Conservation (phyloP, 92 coral and sea anemone species). For the Epizoanthus stellaris region DNA sequence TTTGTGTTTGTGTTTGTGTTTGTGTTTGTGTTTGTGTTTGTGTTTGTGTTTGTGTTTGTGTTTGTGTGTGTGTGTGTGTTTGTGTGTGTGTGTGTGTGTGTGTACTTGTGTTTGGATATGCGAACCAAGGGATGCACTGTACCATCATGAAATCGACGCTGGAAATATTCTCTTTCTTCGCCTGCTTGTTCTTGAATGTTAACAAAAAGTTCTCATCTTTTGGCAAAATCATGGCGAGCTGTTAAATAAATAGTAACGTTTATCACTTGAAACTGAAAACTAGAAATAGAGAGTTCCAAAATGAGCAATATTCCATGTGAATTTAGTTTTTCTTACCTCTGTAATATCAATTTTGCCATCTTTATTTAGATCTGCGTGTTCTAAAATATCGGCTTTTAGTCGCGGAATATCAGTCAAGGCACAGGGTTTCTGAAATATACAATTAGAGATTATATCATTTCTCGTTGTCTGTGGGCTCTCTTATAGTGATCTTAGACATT, state of each 20-base stretch:
- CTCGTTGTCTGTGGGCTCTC: too few species aligned
- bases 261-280: not conserved
- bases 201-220: slow-evolving; percentile 33
- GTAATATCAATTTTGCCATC: slow-evolving; percentile 41
- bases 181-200: slow-evolving; percentile 14
- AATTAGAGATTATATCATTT: too few species aligned
- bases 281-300: not conserved
- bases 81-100: too few species aligned
- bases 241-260: not conserved
- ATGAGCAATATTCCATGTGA: not conserved
- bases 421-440: not conserved
- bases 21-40: too few species aligned
- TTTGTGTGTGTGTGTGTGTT: too few species aligned
- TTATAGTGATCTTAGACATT: too few species aligned
- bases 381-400: slow-evolving; percentile 9
- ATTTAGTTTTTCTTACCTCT: not conserved
- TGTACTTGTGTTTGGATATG: not conserved
- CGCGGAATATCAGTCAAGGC: slow-evolving; percentile 1
- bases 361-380: slow-evolving; percentile 34
- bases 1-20: too few species aligned
- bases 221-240: slow-evolving; percentile 41
- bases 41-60: too few species aligned
- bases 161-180: slow-evolving; percentile 17
- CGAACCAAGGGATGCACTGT: not conserved
- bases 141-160: slow-evolving; percentile 40